phyloP scores from a whole-genome alignment of 2,797 vertebrate genomes.

The Rhincodon typus region DNA sequence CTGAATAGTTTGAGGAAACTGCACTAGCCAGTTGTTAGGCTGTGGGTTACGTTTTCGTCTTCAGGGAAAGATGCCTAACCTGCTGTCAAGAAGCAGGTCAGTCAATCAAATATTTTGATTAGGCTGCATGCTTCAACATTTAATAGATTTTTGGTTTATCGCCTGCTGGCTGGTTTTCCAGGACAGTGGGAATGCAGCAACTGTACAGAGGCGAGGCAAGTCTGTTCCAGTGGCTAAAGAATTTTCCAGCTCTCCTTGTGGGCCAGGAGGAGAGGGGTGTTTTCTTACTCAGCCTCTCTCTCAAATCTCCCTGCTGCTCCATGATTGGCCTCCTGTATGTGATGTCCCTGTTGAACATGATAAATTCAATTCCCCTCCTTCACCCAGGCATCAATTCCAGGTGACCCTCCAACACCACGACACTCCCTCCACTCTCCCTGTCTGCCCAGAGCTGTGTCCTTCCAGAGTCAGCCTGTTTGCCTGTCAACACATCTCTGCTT shows the following conservation, averaged over 20 bases:
- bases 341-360: no score
- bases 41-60: no score
- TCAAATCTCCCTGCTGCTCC: not conserved
- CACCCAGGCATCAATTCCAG: no score
- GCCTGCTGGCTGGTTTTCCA: no score
- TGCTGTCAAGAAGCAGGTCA: no score
- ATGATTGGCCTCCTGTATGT: not conserved
- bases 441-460: not conserved
- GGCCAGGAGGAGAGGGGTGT: not conserved
- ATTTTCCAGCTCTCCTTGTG: no score
- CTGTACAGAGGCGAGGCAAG: not conserved
- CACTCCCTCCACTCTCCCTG: not conserved
- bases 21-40: no score
- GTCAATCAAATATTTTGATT: no score
- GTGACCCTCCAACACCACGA: no score
- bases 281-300: not conserved
- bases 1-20: not conserved
- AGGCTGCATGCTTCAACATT: no score
- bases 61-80: not conserved
- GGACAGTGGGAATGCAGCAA: no score
- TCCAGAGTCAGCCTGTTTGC: not conserved
- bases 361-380: no score
- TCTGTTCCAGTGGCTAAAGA: not conserved
- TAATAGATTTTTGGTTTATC: not conserved
- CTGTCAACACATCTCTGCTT: not conserved